Evolutionary conservation across 2,797 vertebrate species (phyloP).

Genomic region (Xenopus petersii): DNA sequence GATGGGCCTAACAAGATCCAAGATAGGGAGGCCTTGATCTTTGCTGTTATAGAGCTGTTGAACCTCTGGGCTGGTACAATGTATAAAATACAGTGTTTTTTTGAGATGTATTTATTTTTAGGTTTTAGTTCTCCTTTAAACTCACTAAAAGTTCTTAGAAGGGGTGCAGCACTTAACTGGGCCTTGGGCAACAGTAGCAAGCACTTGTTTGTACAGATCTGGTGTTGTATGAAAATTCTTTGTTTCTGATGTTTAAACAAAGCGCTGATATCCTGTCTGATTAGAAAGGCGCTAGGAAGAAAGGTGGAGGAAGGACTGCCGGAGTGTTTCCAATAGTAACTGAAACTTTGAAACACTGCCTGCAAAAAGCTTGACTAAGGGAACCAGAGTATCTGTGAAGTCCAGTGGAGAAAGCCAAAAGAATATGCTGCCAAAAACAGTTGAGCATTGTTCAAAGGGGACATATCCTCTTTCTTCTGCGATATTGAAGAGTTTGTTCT

Average conservation of each 20-base stretch:
- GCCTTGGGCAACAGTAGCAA: conserved; percentile 9
- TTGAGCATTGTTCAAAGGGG: conserved; percentile 52
- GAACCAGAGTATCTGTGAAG: conserved; percentile 51
- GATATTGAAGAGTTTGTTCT: conserved; percentile 50
- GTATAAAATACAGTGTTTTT: too few relatives aligned
- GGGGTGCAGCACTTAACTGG: too few relatives aligned
- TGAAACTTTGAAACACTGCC: conserved; percentile 56
- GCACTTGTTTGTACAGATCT: conserved; percentile 25
- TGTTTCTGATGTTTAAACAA: conserved; percentile 41
- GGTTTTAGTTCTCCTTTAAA: too few relatives aligned
- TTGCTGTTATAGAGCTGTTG: too few relatives aligned
- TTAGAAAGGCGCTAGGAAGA: conserved; percentile 28
- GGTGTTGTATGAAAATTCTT: conserved; percentile 31
- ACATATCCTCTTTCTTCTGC: conserved; percentile 53
- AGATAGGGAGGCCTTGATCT: too few relatives aligned
- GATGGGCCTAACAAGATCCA: too few relatives aligned
- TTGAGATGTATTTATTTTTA: too few relatives aligned
- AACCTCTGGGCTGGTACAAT: too few relatives aligned
- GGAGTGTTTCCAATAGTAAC: conserved; percentile 41
- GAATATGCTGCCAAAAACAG: conserved; percentile 49
- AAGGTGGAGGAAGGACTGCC: conserved; percentile 23
- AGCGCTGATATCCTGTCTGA: conserved; percentile 37
- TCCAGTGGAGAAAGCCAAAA: conserved; percentile 55
- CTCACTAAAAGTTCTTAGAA: too few relatives aligned
- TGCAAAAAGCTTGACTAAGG: conserved; percentile 55